phyloP scores from a whole-genome alignment of 2,113 vertebrate genomes.

The Kobus ellipsiprymnus region DNA sequence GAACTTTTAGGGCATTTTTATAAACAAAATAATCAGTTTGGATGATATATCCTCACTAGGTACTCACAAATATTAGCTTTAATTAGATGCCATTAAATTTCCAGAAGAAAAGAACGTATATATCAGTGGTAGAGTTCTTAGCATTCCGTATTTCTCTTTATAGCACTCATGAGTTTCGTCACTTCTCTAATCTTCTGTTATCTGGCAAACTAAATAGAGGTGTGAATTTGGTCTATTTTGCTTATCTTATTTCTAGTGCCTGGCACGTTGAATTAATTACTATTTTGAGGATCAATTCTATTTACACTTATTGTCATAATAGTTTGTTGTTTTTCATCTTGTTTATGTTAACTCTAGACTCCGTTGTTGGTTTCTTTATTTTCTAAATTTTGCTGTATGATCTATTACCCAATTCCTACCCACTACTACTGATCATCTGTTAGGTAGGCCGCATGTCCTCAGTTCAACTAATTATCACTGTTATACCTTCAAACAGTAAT shows the following conservation, averaged over 20 bases:
- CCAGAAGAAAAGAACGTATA: background rate
- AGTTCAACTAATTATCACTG: background rate
- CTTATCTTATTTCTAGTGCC: background rate
- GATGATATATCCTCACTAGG: background rate
- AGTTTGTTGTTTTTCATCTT: background rate
- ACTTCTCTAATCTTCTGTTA: background rate
- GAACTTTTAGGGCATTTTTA: background rate
- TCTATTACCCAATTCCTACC: background rate
- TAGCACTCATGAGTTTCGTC: background rate
- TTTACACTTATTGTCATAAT: background rate
- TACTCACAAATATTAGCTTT: background rate
- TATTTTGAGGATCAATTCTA: background rate
- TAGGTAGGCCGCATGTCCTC: background rate
- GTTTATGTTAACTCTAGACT: background rate
- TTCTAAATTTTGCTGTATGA: background rate
- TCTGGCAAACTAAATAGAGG: background rate
- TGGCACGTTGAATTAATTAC: background rate
- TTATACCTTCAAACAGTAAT: background rate
- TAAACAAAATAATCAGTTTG: background rate
- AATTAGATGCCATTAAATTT: background rate
- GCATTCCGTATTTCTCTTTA: background rate
- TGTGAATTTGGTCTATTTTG: background rate
- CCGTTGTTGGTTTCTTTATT: background rate
- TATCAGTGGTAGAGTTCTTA: background rate
- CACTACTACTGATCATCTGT: background rate